Conservation (phyloP, 1,140 invertebrate genomes). For the Tyrophagus putrescentiae region DNA sequence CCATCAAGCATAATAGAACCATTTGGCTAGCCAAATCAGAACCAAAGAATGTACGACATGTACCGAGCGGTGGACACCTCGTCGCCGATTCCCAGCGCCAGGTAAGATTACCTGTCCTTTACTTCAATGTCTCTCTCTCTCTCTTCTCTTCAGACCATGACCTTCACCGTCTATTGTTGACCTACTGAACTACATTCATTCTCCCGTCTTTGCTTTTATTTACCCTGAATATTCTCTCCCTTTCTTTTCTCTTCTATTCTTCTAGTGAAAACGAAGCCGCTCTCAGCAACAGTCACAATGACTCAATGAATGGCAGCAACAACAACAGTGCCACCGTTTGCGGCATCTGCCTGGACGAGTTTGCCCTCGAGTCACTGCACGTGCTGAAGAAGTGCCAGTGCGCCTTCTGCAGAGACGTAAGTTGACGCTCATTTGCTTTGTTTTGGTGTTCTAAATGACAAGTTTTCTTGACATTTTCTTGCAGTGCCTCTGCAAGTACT, state of each 20-base stretch:
- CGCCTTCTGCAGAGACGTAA: background rate
- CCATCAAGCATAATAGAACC: too few relatives aligned
- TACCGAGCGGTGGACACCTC: too few relatives aligned
- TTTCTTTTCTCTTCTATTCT: background rate
- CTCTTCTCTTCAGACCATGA: background rate
- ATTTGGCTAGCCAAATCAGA: too few relatives aligned
- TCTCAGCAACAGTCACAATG: background rate
- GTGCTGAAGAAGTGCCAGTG: conserved; percentile 22
- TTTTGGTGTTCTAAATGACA: background rate
- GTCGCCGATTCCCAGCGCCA: too few relatives aligned
- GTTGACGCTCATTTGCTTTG: background rate
- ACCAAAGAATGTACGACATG: too few relatives aligned
- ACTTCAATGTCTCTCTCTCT: background rate
- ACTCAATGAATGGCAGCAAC: background rate
- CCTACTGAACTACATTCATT: background rate
- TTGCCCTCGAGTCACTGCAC: background rate
- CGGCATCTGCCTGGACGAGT: conserved; percentile 5
- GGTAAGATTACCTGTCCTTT: too few relatives aligned
- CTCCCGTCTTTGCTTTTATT: background rate
- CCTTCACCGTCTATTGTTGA: background rate
- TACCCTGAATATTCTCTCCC: background rate
- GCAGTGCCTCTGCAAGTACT: conserved; percentile 2
- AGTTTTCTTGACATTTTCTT: conserved; percentile 3
- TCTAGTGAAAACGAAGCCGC: background rate
- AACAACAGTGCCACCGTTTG: background rate